phyloP scores from a whole-genome alignment of 2,797 vertebrate species.

The Kryptopterus vitreolus region DNA sequence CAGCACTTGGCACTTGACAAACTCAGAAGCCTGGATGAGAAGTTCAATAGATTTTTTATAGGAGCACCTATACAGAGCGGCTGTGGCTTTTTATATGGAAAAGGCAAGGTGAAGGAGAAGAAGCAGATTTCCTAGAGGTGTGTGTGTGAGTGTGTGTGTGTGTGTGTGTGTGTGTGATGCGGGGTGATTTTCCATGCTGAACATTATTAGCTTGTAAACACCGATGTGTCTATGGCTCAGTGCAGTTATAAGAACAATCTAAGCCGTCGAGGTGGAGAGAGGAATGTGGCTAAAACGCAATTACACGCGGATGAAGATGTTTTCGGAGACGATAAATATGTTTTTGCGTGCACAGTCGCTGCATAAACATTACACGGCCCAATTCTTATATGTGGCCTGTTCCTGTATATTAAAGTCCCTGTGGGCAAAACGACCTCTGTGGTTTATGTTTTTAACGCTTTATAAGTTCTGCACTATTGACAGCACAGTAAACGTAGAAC shows the following conservation, averaged over 20 bases:
- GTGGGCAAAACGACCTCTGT: too few relatives aligned
- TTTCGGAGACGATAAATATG: conserved; percentile 18
- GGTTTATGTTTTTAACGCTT: too few relatives aligned
- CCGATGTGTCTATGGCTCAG: conserved; percentile 42
- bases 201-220: conserved; percentile 59
- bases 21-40: conserved; percentile 11
- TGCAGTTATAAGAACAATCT: conserved; percentile 34
- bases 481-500: too few relatives aligned
- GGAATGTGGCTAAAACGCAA: conserved; percentile 26
- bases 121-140: conserved; percentile 63
- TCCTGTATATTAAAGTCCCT: too few relatives aligned
- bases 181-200: conserved; percentile 55
- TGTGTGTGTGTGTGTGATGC: conserved; percentile 20
- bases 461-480: too few relatives aligned
- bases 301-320: conserved; percentile 6
- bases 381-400: too few relatives aligned
- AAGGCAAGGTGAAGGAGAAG: conserved; percentile 61
- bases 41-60: conserved; percentile 31
- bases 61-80: conserved; percentile 33
- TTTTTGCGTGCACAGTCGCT: too few relatives aligned
- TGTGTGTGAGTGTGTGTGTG: conserved; percentile 27
- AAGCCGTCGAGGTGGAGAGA: conserved; percentile 18
- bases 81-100: conserved; percentile 74
- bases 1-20: neutral
- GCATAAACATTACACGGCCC: too few relatives aligned